Base-by-base conservation (phyloP, 2,113 vertebrate species). In the Lutjanus erythropterus region DNA sequence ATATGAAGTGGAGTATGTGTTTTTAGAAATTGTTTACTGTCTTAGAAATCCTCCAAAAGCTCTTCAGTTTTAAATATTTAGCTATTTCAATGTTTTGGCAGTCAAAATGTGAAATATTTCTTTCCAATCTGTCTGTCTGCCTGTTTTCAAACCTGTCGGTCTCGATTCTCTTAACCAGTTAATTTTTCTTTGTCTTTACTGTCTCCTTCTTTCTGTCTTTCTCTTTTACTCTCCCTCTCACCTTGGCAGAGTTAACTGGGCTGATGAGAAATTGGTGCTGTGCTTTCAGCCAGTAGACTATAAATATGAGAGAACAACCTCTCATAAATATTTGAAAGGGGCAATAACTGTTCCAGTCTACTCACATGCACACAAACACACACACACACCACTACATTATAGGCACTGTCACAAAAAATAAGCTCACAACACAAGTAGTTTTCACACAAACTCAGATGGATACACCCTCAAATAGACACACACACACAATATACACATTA, bases 321-420 rank as follows among this genome's bases (percentile, higher is more conserved):
- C 44, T 85, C 73, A 86, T 90, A 75, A 42, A 91, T 88, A 89
- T 91, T 89, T 89, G 66, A 91, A 52, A 42, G 62, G 39, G 41
- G 25, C 47, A 80, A 78, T 71, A 81, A 81, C 78, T 16, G 33
- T 61, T 80, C 56, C 18, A 72, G 71, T 58, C 2, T 10, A 47
- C 29, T 68, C 53, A 69, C 41, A 39, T 1, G 8, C 7, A 44
- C 41, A 46, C 46, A 75, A 14, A 73, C 47, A 49, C 5, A 39
- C 27, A 21, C 19, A 70, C 16, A 44, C 46, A 9, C 9, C 15
- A 55, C 19, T 9, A 11, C 56, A 35, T 21, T 16, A 41, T 25
- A 12, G 29, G 15, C 35, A 31, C 56, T 67, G 44, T 53, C 78
- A 53, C 35, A 44, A 29, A 42, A 49, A 44, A 68, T 31, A 7